These are phyloP conservation scores for Narcine bancroftii DNA, from an alignment of 2,113 vertebrate species.

Conservation along the genomic window DNA sequence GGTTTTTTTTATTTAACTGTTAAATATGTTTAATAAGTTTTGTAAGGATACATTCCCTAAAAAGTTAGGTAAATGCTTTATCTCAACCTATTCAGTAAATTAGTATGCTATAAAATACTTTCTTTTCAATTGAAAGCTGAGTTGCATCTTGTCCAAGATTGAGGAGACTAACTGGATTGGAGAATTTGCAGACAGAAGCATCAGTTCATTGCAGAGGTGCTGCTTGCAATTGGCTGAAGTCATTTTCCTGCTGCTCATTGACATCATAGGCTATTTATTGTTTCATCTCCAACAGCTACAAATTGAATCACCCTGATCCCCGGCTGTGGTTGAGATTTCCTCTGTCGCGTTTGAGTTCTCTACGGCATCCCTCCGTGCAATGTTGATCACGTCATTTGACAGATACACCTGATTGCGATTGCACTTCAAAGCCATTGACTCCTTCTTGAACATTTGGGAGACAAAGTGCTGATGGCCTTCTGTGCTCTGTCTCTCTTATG, in stretches of 20 bases:
- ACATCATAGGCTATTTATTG: background rate
- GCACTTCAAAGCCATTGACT: too few relatives aligned
- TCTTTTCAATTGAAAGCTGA: background rate
- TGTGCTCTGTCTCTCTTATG: too few relatives aligned
- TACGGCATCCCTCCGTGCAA: too few relatives aligned
- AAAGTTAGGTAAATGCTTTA: background rate
- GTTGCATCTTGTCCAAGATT: background rate
- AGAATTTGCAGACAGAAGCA: background rate
- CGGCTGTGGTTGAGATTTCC: too few relatives aligned
- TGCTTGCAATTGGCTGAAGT: background rate
- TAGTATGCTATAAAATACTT: background rate
- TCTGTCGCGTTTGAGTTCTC: too few relatives aligned
- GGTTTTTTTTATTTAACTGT: too few relatives aligned
- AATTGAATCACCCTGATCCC: too few relatives aligned
- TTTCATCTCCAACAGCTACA: too few relatives aligned
- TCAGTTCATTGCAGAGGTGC: background rate
- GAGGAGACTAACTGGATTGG: background rate
- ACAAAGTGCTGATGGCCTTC: too few relatives aligned
- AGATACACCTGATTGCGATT: too few relatives aligned
- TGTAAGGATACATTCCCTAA: slow-evolving; percentile 15
- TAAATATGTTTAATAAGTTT: slow-evolving; percentile 34
- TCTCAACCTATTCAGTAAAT: slow-evolving; percentile 11
- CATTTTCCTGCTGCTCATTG: background rate
- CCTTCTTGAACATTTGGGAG: too few relatives aligned
- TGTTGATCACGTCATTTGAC: too few relatives aligned